Conservation (phyloP, 2,113 vertebrate species). For the Dromiciops gliroides region DNA sequence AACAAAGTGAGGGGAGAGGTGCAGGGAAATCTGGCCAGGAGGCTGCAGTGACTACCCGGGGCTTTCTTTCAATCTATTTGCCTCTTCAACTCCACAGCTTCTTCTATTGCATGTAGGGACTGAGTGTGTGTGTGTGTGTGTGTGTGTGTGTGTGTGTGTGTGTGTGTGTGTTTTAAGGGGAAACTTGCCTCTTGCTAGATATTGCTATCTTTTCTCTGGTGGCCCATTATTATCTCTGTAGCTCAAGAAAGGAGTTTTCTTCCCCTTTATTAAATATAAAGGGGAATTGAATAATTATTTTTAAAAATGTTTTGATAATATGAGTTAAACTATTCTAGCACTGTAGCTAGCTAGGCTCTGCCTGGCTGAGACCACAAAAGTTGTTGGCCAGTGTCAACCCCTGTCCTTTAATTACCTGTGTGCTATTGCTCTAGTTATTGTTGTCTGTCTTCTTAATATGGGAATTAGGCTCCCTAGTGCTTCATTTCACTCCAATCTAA, state of each 20-base stretch:
- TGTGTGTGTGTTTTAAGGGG: slow-evolving; percentile 5
- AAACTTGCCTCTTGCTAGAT: not conserved
- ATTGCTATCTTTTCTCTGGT: slow-evolving; percentile 27
- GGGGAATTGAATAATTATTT: too few species aligned
- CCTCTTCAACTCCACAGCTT: not conserved
- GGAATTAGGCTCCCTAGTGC: not conserved
- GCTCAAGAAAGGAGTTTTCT: not conserved
- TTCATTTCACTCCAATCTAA: not conserved
- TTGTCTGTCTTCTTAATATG: not conserved
- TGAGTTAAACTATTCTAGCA: not conserved
- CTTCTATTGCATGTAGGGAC: not conserved
- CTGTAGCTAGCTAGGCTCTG: not conserved
- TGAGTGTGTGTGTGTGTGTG: not conserved
- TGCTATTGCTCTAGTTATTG: not conserved
- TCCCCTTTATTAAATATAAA: not conserved
- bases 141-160: not conserved
- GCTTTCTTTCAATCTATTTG: not conserved
- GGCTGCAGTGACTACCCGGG: not conserved
- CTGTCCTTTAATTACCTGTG: not conserved
- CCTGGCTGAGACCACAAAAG: not conserved
- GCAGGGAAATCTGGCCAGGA: not conserved
- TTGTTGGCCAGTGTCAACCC: not conserved
- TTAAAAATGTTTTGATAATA: not conserved
- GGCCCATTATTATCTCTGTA: not conserved
- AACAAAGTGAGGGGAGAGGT: not conserved